These are phyloP conservation scores for Brenthis ino DNA, from an alignment of 2,888 invertebrate genomes.

Conservation along the genomic window DNA sequence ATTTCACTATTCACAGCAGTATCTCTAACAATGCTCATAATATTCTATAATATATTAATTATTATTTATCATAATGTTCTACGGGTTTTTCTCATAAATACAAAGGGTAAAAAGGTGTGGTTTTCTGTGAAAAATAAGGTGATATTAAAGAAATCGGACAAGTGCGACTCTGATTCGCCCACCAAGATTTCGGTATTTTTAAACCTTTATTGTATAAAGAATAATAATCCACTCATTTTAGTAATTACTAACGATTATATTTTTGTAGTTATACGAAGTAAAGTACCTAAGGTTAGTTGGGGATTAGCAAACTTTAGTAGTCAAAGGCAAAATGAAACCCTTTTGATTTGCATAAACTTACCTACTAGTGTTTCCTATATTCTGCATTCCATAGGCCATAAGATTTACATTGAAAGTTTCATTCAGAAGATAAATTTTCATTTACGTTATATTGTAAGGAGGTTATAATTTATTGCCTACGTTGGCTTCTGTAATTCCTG, in stretches of 20 bases:
- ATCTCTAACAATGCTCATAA: slow-evolving; percentile 19
- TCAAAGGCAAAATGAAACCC: slow-evolving; percentile 30
- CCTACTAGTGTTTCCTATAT: slow-evolving; percentile 12
- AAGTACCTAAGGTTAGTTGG: background rate
- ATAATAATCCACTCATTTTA: too few species aligned
- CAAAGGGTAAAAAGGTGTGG: too few species aligned
- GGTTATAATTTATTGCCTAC: background rate
- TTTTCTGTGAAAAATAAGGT: too few species aligned
- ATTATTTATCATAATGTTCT: background rate
- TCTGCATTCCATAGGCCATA: slow-evolving; percentile 16
- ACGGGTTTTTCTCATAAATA: too few species aligned
- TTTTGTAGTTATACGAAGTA: background rate
- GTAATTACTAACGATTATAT: too few species aligned
- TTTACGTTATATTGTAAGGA: slow-evolving; percentile 14
- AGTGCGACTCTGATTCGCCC: too few species aligned
- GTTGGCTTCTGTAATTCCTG: background rate
- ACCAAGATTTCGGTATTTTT: too few species aligned
- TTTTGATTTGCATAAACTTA: slow-evolving; percentile 32
- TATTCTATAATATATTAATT: slow-evolving; percentile 8
- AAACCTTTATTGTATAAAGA: too few species aligned
- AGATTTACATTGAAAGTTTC: slow-evolving; percentile 29
- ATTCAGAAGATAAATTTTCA: slow-evolving; percentile 24
- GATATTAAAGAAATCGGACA: too few species aligned
- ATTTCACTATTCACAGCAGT: slow-evolving; percentile 13
- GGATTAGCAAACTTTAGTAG: background rate